phyloP scores from a whole-genome alignment of 2,888 invertebrate genomes.

The Geotrupes spiniger region DNA sequence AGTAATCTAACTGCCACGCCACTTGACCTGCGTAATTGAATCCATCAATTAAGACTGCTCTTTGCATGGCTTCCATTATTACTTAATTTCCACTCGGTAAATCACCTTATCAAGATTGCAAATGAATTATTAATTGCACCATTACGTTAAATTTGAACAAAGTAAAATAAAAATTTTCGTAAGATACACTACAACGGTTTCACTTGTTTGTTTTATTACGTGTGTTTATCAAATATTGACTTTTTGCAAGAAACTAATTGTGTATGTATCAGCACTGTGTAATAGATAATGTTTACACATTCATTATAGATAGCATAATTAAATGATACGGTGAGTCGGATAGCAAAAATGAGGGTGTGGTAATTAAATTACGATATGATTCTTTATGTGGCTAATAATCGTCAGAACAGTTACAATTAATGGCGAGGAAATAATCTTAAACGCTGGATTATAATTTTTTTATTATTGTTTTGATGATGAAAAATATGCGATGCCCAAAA shows the following conservation, averaged over 20 bases:
- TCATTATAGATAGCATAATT: conserved; percentile 1
- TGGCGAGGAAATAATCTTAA: no score
- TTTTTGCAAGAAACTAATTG: background rate
- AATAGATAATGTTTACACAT: background rate
- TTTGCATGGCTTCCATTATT: background rate
- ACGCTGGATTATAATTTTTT: no score
- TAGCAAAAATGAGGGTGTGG: conserved; percentile 1
- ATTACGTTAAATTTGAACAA: no score
- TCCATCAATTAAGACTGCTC: conserved; percentile 2
- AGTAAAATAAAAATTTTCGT: no score
- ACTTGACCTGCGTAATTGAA: conserved; percentile 3
- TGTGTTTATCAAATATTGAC: background rate
- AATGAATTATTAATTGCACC: no score
- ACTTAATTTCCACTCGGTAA: background rate
- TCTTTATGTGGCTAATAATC: background rate
- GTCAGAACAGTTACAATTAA: conserved; percentile 1
- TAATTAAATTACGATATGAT: background rate
- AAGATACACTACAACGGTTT: no score
- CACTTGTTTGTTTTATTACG: background rate
- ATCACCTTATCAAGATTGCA: no score
- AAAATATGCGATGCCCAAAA: no score
- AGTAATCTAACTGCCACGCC: background rate
- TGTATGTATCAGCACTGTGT: conserved; percentile 5
- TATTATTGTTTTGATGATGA: no score
- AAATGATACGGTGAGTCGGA: background rate